phyloP scores from a whole-genome alignment of 2,888 invertebrate species.

The Bellardia pandia region DNA sequence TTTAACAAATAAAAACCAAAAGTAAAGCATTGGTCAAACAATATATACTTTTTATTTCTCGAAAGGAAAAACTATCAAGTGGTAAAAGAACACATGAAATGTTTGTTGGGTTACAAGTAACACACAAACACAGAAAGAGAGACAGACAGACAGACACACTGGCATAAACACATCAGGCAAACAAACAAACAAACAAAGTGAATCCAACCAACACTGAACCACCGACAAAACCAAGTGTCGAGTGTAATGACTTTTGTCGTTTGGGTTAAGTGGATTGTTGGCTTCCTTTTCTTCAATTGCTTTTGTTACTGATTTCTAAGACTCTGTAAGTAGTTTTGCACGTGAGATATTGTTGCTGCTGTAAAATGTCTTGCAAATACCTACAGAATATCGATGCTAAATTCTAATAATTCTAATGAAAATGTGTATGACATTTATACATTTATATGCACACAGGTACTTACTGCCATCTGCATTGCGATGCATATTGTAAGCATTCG shows the following conservation, averaged over 20 bases:
- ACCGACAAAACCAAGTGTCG: slow-evolving; percentile 77
- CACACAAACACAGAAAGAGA: slow-evolving; percentile 20
- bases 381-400: slow-evolving; percentile 23
- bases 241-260: slow-evolving; percentile 83
- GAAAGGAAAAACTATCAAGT: too few species aligned
- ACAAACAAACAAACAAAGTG: slow-evolving; percentile 50
- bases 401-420: slow-evolving; percentile 26
- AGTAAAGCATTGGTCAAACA: too few species aligned
- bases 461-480: too few species aligned
- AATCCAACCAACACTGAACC: slow-evolving; percentile 41
- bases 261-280: slow-evolving; percentile 83
- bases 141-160: too few species aligned
- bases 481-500: too few species aligned
- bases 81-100: too few species aligned
- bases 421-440: neutral
- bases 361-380: neutral
- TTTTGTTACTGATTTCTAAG: slow-evolving; percentile 67
- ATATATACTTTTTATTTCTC: too few species aligned
- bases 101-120: neutral
- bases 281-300: slow-evolving; percentile 72
- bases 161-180: slow-evolving; percentile 17
- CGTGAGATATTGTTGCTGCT: slow-evolving; percentile 60
- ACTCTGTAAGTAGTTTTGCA: slow-evolving; percentile 68
- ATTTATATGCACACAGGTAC: neutral
- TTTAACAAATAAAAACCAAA: too few species aligned